Conservation (phyloP, 2,797 vertebrate genomes). For the Mus minutoides region DNA sequence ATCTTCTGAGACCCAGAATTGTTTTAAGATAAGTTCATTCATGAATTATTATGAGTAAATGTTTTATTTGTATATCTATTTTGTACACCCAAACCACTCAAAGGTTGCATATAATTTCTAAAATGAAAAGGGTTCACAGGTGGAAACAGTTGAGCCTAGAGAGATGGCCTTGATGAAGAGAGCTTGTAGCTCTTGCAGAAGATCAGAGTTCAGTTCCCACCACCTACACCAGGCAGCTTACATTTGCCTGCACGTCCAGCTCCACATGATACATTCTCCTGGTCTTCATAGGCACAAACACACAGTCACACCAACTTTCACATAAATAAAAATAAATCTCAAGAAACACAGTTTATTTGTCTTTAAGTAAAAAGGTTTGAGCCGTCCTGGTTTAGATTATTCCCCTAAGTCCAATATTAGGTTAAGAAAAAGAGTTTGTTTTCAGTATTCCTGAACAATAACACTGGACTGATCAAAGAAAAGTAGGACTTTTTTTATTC, state of each 20-base stretch:
- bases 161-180: background rate
- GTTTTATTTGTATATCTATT: background rate
- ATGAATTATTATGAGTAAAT: background rate
- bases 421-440: background rate
- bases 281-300: background rate
- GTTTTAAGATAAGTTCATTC: background rate
- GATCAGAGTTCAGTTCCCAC: background rate
- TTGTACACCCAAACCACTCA: background rate
- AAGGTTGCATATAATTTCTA: background rate
- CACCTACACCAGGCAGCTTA: background rate
- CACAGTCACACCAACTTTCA: background rate
- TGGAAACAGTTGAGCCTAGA: background rate
- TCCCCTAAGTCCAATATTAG: slow-evolving; percentile 7
- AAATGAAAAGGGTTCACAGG: background rate
- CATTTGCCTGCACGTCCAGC: background rate
- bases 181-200: background rate
- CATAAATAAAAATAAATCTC: background rate
- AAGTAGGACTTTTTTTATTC: too few relatives aligned
- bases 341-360: background rate
- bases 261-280: background rate
- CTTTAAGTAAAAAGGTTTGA: background rate
- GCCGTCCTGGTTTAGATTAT: background rate
- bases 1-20: background rate
- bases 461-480: background rate
- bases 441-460: background rate